These are phyloP conservation scores for Eupelmus urozonus DNA, from an alignment of 2,888 invertebrate genomes.

Conservation along the genomic window DNA sequence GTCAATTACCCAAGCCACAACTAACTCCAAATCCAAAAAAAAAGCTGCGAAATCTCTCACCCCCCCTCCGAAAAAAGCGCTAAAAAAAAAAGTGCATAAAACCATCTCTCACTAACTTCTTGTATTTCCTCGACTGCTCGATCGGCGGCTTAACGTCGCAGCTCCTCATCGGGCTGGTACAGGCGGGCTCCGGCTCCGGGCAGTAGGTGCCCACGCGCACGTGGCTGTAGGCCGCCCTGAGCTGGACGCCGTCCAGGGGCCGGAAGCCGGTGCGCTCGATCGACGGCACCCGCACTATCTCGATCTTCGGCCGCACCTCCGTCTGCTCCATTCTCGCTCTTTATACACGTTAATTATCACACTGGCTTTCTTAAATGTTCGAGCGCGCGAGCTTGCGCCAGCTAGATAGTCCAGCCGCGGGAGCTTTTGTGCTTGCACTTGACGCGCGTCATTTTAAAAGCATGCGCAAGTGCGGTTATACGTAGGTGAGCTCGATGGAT, in stretches of 20 bases:
- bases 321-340: conserved; percentile 49
- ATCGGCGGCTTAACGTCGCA: conserved; percentile 70
- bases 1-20: too few species aligned
- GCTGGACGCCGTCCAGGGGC: conserved; percentile 72
- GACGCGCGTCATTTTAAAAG: conserved; percentile 20
- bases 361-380: neutral
- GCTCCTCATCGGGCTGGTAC: neutral
- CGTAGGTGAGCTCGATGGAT: neutral
- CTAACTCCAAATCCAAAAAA: neutral
- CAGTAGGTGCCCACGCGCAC: conserved; percentile 73
- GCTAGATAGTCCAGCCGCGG: neutral
- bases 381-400: neutral
- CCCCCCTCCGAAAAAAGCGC: neutral
- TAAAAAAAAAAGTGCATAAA: too few species aligned
- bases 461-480: neutral
- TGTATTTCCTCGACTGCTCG: conserved; percentile 71
- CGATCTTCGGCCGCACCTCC: conserved; percentile 71
- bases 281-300: conserved; percentile 73
- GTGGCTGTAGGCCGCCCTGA: conserved; percentile 72
- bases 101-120: conserved; percentile 75
- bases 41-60: neutral
- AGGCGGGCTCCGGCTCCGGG: conserved; percentile 68
- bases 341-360: neutral
- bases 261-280: conserved; percentile 72
- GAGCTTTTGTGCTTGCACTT: conserved; percentile 44